Percentiles rank a stretch among this genome's conserved stretches.
These are phyloP conservation scores for Clinocottus analis DNA, from an alignment of 2,113 vertebrate genomes.

Conservation along the genomic window DNA sequence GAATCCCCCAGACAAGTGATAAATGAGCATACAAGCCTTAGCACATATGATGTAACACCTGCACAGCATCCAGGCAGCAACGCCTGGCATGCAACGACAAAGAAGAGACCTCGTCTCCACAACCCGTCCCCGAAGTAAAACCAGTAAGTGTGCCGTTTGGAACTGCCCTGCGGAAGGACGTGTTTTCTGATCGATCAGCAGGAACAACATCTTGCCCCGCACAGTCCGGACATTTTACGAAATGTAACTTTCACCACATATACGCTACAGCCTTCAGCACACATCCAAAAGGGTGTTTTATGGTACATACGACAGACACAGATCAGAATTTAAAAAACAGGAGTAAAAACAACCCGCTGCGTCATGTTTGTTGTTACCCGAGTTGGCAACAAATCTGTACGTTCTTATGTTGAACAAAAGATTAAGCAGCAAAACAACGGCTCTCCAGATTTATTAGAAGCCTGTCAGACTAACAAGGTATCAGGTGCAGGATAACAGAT, in stretches of 20 bases:
- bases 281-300: background rate
- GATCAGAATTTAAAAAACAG: background rate
- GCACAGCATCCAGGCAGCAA: conserved; percentile 24
- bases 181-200: background rate
- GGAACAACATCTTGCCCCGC: background rate
- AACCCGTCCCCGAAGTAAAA: background rate
- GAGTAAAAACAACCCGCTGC: background rate
- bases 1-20: conserved; percentile 66
- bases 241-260: background rate
- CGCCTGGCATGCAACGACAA: conserved; percentile 14
- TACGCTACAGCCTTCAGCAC: background rate
- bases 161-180: background rate
- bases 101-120: conserved; percentile 6
- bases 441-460: too few relatives aligned
- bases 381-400: background rate
- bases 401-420: background rate
- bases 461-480: too few relatives aligned
- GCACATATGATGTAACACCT: conserved; percentile 64
- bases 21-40: conserved; percentile 65
- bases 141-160: background rate
- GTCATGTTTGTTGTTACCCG: background rate
- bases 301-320: background rate
- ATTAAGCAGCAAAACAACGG: too few relatives aligned
- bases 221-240: background rate
- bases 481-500: background rate